These are phyloP conservation scores for Spea hammondii DNA, from an alignment of 2,797 vertebrate species.

Conservation along the genomic window DNA sequence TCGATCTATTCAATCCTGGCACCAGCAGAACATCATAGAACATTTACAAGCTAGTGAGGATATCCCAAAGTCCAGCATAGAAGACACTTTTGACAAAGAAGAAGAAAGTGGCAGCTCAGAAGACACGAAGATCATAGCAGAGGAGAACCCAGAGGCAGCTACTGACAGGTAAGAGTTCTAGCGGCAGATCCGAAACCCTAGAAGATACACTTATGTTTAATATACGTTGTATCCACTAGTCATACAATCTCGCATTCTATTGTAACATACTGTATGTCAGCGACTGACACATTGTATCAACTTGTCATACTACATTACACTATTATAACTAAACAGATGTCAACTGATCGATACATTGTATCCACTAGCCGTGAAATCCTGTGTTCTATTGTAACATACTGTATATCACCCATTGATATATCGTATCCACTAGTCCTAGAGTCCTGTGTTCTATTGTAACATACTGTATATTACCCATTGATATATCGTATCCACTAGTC, in stretches of 20 bases:
- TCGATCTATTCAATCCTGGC: conserved; percentile 79
- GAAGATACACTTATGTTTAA: too few species aligned
- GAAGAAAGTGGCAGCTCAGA: conserved; percentile 67
- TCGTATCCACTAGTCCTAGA: neutral
- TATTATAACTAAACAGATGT: too few species aligned
- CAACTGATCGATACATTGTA: conserved; percentile 17
- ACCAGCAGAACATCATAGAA: conserved; percentile 77
- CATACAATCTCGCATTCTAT: too few species aligned
- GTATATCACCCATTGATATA: too few species aligned
- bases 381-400: too few species aligned
- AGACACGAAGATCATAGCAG: conserved; percentile 76
- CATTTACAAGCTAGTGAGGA: conserved; percentile 78
- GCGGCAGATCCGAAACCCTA: too few species aligned
- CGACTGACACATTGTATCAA: too few species aligned
- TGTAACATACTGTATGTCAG: too few species aligned
- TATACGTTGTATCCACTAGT: too few species aligned
- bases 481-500: neutral
- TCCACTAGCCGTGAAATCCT: neutral
- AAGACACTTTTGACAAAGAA: conserved; percentile 71
- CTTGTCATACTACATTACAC: too few species aligned
- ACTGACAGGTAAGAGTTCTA: conserved; percentile 79
- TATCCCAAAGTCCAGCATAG: conserved; percentile 70
- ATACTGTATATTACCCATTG: neutral
- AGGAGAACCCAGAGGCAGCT: conserved; percentile 75
- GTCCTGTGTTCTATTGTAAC: neutral